Percentiles rank a stretch among this genome's conserved stretches.
Evolutionary conservation across 2,888 invertebrate genomes (phyloP).

Genomic region (Ormyrus thymus): DNA sequence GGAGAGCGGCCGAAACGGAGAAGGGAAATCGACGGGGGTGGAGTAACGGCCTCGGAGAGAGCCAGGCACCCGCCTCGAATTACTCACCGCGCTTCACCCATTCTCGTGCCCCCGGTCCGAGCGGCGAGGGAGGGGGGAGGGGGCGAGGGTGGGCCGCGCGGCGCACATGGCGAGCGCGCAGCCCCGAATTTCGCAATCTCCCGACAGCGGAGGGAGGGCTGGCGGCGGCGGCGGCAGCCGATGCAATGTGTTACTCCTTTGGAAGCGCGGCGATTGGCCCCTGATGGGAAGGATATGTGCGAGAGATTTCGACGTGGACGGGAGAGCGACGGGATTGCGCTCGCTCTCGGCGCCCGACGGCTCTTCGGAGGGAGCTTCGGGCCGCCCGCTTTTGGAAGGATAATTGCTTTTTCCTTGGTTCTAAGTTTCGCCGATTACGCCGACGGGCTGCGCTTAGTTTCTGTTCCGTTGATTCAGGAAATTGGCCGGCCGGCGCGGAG

Average conservation of each 20-base stretch:
- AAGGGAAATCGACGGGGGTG: constrained; percentile 19
- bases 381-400: too few species aligned
- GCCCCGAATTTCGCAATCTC: constrained; percentile 23
- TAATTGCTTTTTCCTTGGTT: too few species aligned
- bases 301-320: not conserved
- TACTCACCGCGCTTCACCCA: constrained; percentile 14
- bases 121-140: not conserved
- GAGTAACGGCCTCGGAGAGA: constrained; percentile 4
- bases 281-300: not conserved
- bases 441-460: too few species aligned
- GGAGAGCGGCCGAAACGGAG: not conserved
- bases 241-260: too few species aligned
- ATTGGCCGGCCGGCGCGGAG: too few species aligned
- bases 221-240: too few species aligned
- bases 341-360: too few species aligned
- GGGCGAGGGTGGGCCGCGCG: constrained; percentile 18
- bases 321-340: not conserved
- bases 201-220: too few species aligned
- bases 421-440: too few species aligned
- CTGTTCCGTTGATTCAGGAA: too few species aligned
- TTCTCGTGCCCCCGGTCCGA: constrained; percentile 17
- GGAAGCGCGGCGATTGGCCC: too few species aligned
- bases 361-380: too few species aligned
- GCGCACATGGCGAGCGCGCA: not conserved
- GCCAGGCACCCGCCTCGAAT: constrained; percentile 23